Evolutionary conservation across 2,797 vertebrate species (phyloP).

Genomic region (Fratercula arctica): DNA sequence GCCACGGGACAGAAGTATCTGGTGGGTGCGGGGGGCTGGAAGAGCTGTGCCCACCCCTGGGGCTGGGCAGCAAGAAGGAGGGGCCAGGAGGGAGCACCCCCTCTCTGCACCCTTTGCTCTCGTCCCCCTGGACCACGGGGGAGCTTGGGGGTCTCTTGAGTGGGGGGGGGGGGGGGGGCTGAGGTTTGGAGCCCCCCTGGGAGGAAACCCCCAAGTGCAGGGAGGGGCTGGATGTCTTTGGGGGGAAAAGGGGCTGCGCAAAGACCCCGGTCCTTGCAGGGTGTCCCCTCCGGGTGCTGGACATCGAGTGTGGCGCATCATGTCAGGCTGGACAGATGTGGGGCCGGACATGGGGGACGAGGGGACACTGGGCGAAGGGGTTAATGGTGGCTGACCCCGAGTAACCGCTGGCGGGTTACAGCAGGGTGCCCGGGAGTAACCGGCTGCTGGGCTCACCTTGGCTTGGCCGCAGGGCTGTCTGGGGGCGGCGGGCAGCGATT

Average conservation of each 20-base stretch:
- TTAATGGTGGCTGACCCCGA: slow-evolving; percentile 73
- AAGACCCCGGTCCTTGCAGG: background rate
- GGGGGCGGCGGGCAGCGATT: slow-evolving; percentile 84
- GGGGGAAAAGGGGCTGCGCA: fast-evolving
- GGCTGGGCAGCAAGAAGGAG: background rate
- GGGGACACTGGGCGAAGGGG: background rate
- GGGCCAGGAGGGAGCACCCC: background rate
- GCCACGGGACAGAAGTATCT: background rate
- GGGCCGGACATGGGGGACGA: fast-evolving
- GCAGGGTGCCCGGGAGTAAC: slow-evolving; percentile 13
- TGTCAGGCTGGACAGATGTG: background rate
- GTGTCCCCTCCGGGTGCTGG: background rate
- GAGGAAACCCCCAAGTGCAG: background rate
- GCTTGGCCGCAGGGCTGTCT: slow-evolving; percentile 44
- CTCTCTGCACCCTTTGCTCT: background rate
- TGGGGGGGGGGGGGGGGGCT: fast-evolving
- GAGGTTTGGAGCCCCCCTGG: background rate
- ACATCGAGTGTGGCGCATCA: background rate
- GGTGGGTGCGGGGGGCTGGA: background rate
- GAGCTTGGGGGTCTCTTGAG: background rate
- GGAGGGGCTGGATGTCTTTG: background rate
- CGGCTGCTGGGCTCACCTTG: slow-evolving; percentile 55
- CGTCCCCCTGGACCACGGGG: background rate
- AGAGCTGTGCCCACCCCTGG: background rate
- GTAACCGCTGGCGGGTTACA: slow-evolving; percentile 80